Conservation (phyloP, 2,113 vertebrate species). For the Lepus americanus region DNA sequence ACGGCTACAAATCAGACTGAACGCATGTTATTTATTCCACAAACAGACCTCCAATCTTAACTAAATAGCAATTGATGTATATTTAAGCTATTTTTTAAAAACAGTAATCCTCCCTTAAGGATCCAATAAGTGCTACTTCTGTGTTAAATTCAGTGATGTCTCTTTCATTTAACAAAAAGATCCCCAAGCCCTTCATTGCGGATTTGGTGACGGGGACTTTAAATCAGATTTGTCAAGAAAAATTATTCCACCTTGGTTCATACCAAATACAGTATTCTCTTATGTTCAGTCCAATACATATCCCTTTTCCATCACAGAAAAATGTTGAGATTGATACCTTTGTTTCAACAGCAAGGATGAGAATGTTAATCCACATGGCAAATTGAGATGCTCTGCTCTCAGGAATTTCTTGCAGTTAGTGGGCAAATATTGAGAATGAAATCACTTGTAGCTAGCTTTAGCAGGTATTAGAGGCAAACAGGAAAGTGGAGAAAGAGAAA, state of each 20-base stretch:
- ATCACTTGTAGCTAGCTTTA: background rate
- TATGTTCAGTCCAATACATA: background rate
- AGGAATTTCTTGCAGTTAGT: background rate
- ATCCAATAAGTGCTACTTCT: background rate
- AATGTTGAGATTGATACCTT: background rate
- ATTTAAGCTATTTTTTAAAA: background rate
- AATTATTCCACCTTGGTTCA: background rate
- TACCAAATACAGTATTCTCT: background rate
- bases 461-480: background rate
- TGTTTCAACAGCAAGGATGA: constrained; percentile 17
- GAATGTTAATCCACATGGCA: background rate
- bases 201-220: background rate
- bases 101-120: background rate
- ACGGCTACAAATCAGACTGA: background rate
- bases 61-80: background rate
- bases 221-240: background rate
- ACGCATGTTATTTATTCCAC: background rate
- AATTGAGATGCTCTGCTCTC: background rate
- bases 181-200: background rate
- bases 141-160: background rate
- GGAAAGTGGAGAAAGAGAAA: background rate
- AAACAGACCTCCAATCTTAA: constrained; percentile 53
- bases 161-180: background rate
- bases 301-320: background rate
- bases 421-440: background rate